Evolutionary conservation across 2,888 invertebrate genomes (phyloP).

Genomic region (Cancer borealis): DNA sequence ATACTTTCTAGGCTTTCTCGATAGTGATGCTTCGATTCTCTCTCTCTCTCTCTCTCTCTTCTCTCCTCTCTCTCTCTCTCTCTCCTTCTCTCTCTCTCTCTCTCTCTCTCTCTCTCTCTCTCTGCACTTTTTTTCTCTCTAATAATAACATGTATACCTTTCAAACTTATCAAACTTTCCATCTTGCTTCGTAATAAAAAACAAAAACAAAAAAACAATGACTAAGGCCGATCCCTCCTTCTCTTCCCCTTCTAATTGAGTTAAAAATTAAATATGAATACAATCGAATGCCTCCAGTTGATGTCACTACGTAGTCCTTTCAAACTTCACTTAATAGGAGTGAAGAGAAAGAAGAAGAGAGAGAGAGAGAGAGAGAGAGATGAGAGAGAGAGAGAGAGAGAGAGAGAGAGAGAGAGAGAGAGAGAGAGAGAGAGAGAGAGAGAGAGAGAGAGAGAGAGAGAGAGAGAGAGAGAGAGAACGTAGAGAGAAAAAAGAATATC

Average conservation of each 20-base stretch:
- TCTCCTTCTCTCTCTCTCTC: conserved; percentile 32
- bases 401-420: no score
- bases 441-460: no score
- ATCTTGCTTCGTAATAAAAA: not conserved
- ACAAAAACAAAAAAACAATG: not conserved
- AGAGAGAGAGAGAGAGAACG: no score
- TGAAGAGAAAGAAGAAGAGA: no score
- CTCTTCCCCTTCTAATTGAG: not conserved
- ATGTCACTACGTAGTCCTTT: not conserved
- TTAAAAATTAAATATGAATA: not conserved
- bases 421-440: no score
- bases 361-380: no score
- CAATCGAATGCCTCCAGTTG: not conserved
- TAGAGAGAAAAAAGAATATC: no score
- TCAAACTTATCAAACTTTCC: not conserved
- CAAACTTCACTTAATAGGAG: not conserved
- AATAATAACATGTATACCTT: not conserved
- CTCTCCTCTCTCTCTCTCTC: conserved; percentile 24
- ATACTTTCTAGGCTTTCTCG: not conserved
- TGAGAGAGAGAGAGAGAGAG: no score
- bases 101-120: conserved; percentile 32
- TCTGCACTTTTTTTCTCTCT: not conserved
- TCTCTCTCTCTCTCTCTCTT: not conserved
- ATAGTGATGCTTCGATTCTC: not conserved
- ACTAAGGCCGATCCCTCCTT: not conserved